Evolutionary conservation across 2,888 invertebrate species (phyloP).

Genomic region (Nephrotoma flavescens): DNA sequence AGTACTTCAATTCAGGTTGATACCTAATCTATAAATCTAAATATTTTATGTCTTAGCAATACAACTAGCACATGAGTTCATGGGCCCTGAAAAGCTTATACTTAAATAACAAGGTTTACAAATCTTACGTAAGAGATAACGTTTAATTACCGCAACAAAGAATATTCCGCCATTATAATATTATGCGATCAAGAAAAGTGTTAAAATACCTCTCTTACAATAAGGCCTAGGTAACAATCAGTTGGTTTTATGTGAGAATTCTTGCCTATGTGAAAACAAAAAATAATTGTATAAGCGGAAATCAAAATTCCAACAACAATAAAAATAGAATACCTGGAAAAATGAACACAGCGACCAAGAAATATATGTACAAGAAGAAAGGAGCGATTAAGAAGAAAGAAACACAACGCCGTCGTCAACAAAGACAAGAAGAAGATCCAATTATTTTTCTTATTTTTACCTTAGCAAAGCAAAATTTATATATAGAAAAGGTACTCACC

Average conservation of each 20-base stretch:
- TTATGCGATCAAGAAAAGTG: neutral
- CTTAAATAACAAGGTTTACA: neutral
- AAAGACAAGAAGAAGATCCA: neutral
- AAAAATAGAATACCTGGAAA: neutral
- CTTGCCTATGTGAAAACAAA: neutral
- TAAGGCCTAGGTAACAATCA: neutral
- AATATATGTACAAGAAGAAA: neutral
- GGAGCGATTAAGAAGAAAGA: neutral
- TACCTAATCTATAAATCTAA: no score
- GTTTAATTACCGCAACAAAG: neutral
- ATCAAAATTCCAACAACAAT: neutral
- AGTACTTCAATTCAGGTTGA: no score
- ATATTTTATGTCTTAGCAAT: no score
- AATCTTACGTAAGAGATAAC: neutral
- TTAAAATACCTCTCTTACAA: neutral
- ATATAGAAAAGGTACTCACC: neutral
- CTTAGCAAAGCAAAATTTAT: neutral
- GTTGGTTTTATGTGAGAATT: neutral
- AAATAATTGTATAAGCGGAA: neutral
- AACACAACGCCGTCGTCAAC: neutral
- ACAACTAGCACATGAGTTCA: no score
- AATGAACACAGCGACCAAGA: neutral
- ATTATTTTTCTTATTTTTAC: neutral
- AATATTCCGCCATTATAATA: neutral
- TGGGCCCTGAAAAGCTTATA: no score